These are phyloP conservation scores for Auanema freiburgensis DNA, from an alignment of 2,888 invertebrate species.

Conservation along the genomic window DNA sequence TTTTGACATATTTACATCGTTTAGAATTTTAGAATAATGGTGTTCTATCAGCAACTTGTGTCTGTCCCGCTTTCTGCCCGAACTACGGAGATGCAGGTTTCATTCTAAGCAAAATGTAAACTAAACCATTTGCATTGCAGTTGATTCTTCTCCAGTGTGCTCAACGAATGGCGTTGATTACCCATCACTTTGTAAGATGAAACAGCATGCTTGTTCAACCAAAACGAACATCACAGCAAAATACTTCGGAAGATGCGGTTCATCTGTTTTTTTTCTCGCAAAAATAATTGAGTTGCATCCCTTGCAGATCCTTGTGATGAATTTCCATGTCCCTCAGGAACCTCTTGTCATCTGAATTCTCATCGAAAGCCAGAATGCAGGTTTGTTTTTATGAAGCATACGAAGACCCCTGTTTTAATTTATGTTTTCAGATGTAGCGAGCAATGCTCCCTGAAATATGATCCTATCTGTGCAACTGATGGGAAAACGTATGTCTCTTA, in stretches of 20 bases:
- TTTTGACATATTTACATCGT: too few species aligned
- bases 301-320: slow-evolving; percentile 78
- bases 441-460: slow-evolving; percentile 76
- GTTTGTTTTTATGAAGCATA: slow-evolving; percentile 5
- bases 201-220: slow-evolving; percentile 64
- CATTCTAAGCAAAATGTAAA: not conserved
- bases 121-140: too few species aligned
- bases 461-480: slow-evolving; percentile 74
- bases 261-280: not conserved
- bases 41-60: slow-evolving; percentile 39
- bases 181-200: slow-evolving; percentile 45
- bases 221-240: slow-evolving; percentile 66
- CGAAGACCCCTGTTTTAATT: slow-evolving; percentile 76
- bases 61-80: slow-evolving; percentile 46
- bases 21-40: slow-evolving; percentile 30
- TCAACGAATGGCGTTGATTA: slow-evolving; percentile 68
- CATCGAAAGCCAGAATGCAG: slow-evolving; percentile 79
- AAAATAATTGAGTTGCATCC: too few species aligned
- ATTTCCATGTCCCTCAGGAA: slow-evolving; percentile 77
- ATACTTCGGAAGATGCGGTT: slow-evolving; percentile 69
- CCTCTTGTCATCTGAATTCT: slow-evolving; percentile 80
- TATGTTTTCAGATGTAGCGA: slow-evolving; percentile 78
- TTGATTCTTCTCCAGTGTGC: slow-evolving; percentile 73
- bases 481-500: slow-evolving; percentile 65
- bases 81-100: slow-evolving; percentile 45